Conservation (phyloP, 2,113 vertebrate species). For the Misgurnus mizolepis region DNA sequence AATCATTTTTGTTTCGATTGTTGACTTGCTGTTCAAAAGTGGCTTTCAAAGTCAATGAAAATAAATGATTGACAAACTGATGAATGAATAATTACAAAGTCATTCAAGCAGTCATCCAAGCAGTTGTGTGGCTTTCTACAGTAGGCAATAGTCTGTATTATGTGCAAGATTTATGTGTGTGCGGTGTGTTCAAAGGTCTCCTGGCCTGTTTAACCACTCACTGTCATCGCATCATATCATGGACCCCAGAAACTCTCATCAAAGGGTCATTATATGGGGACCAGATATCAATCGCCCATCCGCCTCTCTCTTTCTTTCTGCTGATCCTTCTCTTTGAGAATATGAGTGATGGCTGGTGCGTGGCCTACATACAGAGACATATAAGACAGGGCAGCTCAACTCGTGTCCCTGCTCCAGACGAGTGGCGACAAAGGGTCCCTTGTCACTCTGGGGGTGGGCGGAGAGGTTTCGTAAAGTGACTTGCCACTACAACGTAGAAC, state of each 20-base stretch:
- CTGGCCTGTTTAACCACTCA: conserved; percentile 36
- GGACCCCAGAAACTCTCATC: conserved; percentile 44
- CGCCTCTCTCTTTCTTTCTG: conserved; percentile 6
- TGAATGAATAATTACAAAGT: background rate
- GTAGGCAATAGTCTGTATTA: conserved; percentile 1
- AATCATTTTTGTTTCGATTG: too few relatives aligned
- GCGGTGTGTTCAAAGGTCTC: conserved; percentile 22
- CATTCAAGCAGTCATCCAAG: conserved; percentile 35
- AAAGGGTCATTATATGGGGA: conserved; percentile 51
- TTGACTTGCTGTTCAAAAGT: background rate
- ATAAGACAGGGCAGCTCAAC: conserved; percentile 11
- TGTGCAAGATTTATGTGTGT: conserved; percentile 16
- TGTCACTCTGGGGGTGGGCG: conserved; percentile 67
- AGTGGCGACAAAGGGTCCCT: conserved; percentile 68
- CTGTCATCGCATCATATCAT: conserved; percentile 48
- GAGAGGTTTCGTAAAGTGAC: conserved; percentile 73
- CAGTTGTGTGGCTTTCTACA: conserved; percentile 16
- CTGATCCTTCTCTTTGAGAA: conserved; percentile 44
- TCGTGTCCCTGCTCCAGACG: conserved; percentile 38
- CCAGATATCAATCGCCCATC: conserved; percentile 54
- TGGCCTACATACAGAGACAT: conserved; percentile 40
- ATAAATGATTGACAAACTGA: conserved; percentile 34
- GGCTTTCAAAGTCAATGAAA: conserved; percentile 44
- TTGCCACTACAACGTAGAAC: conserved; percentile 76
- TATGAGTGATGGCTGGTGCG: conserved; percentile 53